Evolutionary conservation across 2,113 vertebrate species (phyloP).

Genomic region (Nycticebus coucang): DNA sequence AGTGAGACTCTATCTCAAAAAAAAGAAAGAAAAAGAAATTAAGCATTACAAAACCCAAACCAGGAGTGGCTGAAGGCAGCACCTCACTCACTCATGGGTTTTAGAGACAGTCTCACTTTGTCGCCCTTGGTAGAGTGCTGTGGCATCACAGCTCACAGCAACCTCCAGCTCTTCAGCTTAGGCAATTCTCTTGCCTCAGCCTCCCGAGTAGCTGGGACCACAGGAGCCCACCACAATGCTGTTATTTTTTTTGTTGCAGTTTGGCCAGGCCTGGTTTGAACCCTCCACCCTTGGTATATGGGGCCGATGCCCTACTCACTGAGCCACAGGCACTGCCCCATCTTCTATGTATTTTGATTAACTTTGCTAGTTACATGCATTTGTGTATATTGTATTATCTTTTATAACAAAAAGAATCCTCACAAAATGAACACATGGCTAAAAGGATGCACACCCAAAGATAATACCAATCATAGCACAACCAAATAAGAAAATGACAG

Average conservation of each 20-base stretch:
- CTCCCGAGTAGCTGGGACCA: too few relatives aligned
- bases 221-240: too few relatives aligned
- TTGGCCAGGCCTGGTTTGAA: too few relatives aligned
- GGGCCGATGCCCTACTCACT: too few relatives aligned
- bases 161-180: too few relatives aligned
- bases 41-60: background rate
- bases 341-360: background rate
- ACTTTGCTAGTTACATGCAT: background rate
- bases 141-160: too few relatives aligned
- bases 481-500: background rate
- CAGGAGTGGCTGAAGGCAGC: background rate
- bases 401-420: background rate
- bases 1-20: too few relatives aligned
- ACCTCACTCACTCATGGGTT: background rate
- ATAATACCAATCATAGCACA: background rate
- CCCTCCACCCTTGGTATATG: too few relatives aligned
- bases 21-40: background rate
- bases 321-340: background rate
- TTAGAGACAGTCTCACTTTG: too few relatives aligned
- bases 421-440: background rate
- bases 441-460: background rate
- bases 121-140: too few relatives aligned
- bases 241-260: too few relatives aligned
- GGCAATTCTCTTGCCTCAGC: too few relatives aligned
- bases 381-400: background rate